phyloP scores from a whole-genome alignment of 2,113 vertebrate genomes.

The Bothrops jararaca region DNA sequence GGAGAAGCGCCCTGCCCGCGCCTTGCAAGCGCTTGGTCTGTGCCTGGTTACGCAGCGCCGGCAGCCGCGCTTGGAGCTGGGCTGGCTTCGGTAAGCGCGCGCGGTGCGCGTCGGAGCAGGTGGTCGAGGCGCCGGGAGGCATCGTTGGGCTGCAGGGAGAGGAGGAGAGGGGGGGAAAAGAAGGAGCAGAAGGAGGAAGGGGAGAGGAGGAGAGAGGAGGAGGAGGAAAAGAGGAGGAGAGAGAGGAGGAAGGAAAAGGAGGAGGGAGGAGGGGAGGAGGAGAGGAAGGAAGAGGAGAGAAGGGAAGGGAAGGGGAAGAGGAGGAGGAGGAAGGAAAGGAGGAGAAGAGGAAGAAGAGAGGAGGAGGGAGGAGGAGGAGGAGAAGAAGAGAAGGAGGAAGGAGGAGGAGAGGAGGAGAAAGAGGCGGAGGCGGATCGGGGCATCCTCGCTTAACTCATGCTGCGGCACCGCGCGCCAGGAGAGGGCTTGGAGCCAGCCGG shows the following conservation, averaged over 20 bases:
- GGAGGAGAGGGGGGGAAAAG: fast-evolving
- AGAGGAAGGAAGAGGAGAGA: too few species aligned
- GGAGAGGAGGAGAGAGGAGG: too few species aligned
- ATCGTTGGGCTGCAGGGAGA: not conserved
- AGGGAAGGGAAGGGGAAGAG: too few species aligned
- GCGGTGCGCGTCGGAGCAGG: not conserved
- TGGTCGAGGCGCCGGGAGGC: not conserved
- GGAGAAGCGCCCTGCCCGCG: not conserved
- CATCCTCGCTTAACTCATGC: not conserved
- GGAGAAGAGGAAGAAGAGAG: too few species aligned
- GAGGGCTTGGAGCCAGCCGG: not conserved
- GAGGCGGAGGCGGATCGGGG: not conserved
- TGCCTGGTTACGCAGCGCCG: not conserved
- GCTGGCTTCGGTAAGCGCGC: not conserved
- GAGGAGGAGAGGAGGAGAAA: too few species aligned
- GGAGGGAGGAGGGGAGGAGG: too few species aligned
- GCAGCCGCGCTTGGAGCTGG: not conserved
- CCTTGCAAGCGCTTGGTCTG: not conserved
- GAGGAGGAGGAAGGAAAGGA: too few species aligned
- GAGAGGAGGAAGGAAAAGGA: too few species aligned
- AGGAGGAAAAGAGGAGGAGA: too few species aligned
- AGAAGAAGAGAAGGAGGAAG: too few species aligned
- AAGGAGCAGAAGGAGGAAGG: fast-evolving
- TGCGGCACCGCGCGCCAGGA: not conserved
- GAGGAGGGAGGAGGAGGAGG: too few species aligned